These are phyloP conservation scores for Oscheius sp. DNA, from an alignment of 2,888 invertebrate species.

Conservation along the genomic window DNA sequence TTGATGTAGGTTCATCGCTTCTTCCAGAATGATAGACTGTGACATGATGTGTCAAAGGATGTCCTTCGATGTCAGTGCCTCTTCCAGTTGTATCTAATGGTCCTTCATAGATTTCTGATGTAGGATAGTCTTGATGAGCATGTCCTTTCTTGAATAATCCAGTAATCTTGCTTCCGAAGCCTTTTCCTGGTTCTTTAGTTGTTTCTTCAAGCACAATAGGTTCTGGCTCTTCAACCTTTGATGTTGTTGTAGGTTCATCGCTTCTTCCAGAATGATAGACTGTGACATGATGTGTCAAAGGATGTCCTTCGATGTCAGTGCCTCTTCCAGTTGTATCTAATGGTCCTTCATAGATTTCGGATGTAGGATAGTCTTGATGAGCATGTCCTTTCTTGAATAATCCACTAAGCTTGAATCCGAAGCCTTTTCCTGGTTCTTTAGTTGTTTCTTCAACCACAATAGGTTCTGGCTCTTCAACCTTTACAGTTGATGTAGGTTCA, in stretches of 20 bases:
- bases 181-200: conserved; percentile 8
- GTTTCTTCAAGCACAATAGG: conserved; percentile 3
- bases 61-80: conserved; percentile 41
- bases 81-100: conserved; percentile 36
- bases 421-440: neutral
- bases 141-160: conserved; percentile 45
- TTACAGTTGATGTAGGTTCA: conserved; percentile 1
- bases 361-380: conserved; percentile 52
- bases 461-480: conserved; percentile 2
- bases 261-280: conserved; percentile 44
- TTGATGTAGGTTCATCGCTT: conserved; percentile 14
- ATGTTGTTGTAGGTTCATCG: conserved; percentile 31
- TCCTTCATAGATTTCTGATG: conserved; percentile 40
- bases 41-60: conserved; percentile 42
- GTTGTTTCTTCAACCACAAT: neutral
- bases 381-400: conserved; percentile 49
- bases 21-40: conserved; percentile 37
- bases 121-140: conserved; percentile 45
- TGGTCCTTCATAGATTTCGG: conserved; percentile 39
- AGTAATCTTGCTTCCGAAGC: conserved; percentile 36
- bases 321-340: conserved; percentile 32
- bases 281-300: conserved; percentile 44
- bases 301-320: conserved; percentile 40
- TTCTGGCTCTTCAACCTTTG: conserved; percentile 1
- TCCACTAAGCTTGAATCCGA: conserved; percentile 44